Evolutionary conservation across 1,140 invertebrate species (phyloP).

Genomic region (Ips nitidus): DNA sequence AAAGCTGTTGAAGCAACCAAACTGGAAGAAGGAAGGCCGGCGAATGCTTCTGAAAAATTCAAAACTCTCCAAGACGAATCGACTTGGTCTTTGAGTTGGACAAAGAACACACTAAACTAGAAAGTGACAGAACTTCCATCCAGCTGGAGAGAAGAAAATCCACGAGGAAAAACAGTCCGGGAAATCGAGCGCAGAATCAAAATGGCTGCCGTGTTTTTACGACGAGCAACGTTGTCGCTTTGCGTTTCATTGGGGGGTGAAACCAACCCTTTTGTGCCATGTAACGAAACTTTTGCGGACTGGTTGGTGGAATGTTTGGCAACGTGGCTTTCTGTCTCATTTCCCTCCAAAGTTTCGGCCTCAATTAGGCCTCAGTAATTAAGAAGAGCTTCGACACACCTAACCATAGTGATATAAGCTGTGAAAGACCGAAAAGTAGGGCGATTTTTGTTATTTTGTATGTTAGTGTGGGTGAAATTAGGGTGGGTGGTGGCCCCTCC

Average conservation of each 20-base stretch:
- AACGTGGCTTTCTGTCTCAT: slow-evolving; percentile 28
- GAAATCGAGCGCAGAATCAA: slow-evolving; percentile 35
- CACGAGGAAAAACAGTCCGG: slow-evolving; percentile 30
- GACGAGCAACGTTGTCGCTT: slow-evolving; percentile 1
- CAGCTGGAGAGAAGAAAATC: slow-evolving; percentile 21
- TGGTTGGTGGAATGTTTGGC: slow-evolving; percentile 2
- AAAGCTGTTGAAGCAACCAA: slow-evolving; percentile 8
- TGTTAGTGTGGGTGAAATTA: slow-evolving; percentile 8
- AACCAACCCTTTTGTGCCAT: no score
- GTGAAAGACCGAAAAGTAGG: neutral
- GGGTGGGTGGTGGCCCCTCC: slow-evolving; percentile 25
- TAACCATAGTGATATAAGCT: slow-evolving; percentile 8
- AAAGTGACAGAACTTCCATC: neutral
- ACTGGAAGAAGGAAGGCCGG: slow-evolving; percentile 31
- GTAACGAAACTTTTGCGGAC: no score
- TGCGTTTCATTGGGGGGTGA: no score
- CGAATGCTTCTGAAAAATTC: slow-evolving; percentile 33
- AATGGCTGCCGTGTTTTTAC: slow-evolving; percentile 20
- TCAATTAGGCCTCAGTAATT: slow-evolving; percentile 38
- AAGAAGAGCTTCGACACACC: slow-evolving; percentile 30
- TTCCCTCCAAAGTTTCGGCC: slow-evolving; percentile 33
- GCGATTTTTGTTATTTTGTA: neutral
- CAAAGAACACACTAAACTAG: neutral
- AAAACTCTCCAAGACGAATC: slow-evolving; percentile 22
- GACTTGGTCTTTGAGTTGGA: slow-evolving; percentile 2